phyloP scores from a whole-genome alignment of 2,113 vertebrate species.

The Boulengeromyrus knoepffleri region DNA sequence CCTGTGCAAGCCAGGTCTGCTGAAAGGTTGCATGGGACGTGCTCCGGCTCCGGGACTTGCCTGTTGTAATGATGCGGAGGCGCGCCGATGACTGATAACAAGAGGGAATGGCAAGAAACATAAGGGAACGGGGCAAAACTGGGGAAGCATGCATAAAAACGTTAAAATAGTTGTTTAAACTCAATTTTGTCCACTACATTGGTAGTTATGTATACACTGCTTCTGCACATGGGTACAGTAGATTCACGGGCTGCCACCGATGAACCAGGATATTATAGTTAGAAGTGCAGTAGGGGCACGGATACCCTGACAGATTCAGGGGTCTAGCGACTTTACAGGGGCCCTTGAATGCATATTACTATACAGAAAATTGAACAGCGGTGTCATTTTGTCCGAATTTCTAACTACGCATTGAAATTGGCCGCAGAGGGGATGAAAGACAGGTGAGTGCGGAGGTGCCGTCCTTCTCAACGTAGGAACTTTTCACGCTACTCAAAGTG shows the following conservation, averaged over 20 bases:
- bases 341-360: neutral
- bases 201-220: neutral
- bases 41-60: conserved; percentile 20
- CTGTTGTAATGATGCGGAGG: conserved; percentile 13
- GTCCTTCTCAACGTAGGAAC: neutral
- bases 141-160: neutral
- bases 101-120: neutral
- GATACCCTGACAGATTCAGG: neutral
- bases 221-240: conserved; percentile 21
- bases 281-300: neutral
- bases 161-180: neutral
- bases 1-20: neutral
- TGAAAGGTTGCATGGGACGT: neutral
- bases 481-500: neutral
- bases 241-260: neutral
- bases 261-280: neutral
- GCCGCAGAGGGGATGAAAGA: neutral
- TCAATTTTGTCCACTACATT: neutral
- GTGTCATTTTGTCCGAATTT: neutral
- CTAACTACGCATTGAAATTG: neutral
- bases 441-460: neutral
- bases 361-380: neutral
- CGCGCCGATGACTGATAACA: conserved; percentile 26
- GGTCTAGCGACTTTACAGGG: neutral
- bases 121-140: neutral